Conservation (phyloP, 2,113 vertebrate species). For the Miniopterus natalensis region DNA sequence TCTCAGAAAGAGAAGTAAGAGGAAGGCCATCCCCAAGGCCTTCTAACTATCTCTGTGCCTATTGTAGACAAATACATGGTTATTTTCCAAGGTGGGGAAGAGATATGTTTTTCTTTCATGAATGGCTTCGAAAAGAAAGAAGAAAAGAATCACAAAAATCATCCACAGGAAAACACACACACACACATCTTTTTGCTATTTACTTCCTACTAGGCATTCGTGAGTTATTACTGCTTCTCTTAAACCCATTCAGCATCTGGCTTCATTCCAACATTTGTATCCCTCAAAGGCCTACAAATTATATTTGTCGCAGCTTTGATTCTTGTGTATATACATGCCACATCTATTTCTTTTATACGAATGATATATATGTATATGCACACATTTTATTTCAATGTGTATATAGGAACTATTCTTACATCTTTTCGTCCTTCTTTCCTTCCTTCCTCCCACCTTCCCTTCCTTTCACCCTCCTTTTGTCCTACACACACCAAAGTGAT, state of each 20-base stretch:
- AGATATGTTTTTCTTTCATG: background rate
- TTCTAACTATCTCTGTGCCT: background rate
- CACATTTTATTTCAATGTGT: background rate
- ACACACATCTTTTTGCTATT: background rate
- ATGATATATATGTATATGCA: background rate
- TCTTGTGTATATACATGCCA: background rate
- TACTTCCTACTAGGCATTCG: background rate
- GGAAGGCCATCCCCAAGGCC: background rate
- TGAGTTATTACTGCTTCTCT: background rate
- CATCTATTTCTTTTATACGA: background rate
- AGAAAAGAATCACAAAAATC: background rate
- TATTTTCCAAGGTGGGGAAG: fast-evolving
- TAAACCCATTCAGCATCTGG: background rate
- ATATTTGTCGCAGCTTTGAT: background rate
- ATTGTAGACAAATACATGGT: background rate
- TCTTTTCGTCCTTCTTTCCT: background rate
- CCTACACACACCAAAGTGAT: background rate
- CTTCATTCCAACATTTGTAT: background rate
- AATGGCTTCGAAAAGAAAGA: background rate
- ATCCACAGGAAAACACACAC: background rate
- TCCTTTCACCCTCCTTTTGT: background rate
- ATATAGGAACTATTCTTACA: background rate
- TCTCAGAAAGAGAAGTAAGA: background rate
- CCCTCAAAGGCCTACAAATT: background rate
- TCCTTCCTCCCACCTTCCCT: background rate